A percentile compares a stretch with the other conserved stretches of the same genome.
phyloP scores from a whole-genome alignment of 2,113 vertebrate genomes.

The Halcyon senegalensis region DNA sequence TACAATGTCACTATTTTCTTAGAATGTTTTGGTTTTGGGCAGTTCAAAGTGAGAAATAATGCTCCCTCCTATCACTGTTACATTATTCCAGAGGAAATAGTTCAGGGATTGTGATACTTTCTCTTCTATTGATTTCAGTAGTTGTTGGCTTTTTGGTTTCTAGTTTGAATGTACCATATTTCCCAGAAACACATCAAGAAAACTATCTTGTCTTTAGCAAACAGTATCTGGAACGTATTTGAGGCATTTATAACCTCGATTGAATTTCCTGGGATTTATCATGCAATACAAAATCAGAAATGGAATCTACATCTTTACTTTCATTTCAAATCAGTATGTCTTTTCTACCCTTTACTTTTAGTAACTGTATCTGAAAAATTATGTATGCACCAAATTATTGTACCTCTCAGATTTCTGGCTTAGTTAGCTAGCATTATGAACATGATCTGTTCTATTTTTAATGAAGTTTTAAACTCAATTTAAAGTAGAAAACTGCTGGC shows the following conservation, averaged over 20 bases:
- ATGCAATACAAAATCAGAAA: background rate
- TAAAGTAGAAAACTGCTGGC: background rate
- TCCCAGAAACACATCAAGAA: background rate
- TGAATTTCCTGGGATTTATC: background rate
- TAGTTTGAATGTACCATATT: background rate
- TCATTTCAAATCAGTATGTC: background rate
- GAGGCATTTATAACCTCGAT: background rate
- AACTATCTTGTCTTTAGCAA: background rate
- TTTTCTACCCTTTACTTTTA: background rate
- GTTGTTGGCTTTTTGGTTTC: background rate
- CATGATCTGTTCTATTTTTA: conserved; percentile 1
- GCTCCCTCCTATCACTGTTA: background rate
- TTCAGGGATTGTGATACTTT: background rate
- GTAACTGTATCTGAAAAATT: background rate
- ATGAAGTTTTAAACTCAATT: background rate
- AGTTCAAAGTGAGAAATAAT: background rate
- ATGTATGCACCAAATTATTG: background rate
- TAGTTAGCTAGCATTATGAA: background rate
- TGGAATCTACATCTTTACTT: background rate
- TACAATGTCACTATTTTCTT: background rate
- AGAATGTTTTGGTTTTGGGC: background rate
- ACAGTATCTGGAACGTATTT: background rate
- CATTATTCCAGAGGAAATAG: background rate
- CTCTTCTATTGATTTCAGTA: background rate
- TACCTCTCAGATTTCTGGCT: background rate